Percentiles rank a stretch among this genome's conserved stretches.
phyloP scores from a whole-genome alignment of 2,888 invertebrate species.

The Eupithecia subumbrata region DNA sequence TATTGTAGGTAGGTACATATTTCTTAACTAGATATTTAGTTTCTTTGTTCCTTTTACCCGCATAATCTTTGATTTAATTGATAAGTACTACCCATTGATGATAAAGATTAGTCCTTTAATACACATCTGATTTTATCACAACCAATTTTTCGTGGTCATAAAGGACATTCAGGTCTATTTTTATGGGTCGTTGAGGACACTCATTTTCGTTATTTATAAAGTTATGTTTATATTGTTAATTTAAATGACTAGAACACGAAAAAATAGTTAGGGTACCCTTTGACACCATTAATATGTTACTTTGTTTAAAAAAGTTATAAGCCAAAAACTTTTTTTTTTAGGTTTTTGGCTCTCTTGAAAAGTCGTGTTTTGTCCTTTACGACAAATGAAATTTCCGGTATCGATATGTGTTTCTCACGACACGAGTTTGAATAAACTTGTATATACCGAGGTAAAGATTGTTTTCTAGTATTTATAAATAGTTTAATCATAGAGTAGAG shows the following conservation, averaged over 20 bases:
- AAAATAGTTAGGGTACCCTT: slow-evolving; percentile 16
- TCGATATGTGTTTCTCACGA: no score
- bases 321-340: no score
- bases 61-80: slow-evolving; percentile 8
- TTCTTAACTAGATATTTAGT: slow-evolving; percentile 12
- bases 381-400: no score
- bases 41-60: slow-evolving; percentile 9
- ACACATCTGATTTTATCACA: slow-evolving; percentile 12
- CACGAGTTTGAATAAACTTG: no score
- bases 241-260: slow-evolving; percentile 18
- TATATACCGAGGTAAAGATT: no score
- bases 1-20: slow-evolving; percentile 5
- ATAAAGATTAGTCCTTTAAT: slow-evolving; percentile 11
- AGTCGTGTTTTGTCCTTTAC: no score
- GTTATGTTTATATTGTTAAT: slow-evolving; percentile 16
- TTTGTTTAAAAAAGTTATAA: no score
- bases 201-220: slow-evolving; percentile 19
- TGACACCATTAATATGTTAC: slow-evolving; percentile 5
- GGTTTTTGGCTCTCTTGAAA: no score
- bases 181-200: slow-evolving; percentile 17
- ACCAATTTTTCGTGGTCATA: slow-evolving; percentile 10
- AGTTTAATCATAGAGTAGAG: no score
- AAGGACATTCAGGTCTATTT: slow-evolving; percentile 9
- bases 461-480: no score
- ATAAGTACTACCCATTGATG: slow-evolving; percentile 10